Evolutionary conservation across 2,113 vertebrate species (phyloP).

Genomic region (Syrmaticus mikado): DNA sequence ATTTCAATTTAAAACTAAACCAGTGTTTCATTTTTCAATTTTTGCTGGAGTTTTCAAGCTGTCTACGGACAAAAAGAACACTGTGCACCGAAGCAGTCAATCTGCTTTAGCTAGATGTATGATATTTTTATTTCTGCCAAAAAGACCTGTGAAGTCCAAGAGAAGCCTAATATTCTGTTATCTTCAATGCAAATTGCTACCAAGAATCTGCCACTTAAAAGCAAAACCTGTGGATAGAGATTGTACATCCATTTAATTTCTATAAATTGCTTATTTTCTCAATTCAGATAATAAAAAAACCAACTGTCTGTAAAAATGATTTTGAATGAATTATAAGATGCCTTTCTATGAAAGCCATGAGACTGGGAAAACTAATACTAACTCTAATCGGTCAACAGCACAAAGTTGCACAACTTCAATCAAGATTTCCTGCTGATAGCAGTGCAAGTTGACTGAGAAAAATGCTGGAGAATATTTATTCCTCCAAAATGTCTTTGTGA

Average conservation of each 20-base stretch:
- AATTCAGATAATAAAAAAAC: constrained; percentile 18
- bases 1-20: constrained; percentile 73
- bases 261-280: constrained; percentile 30
- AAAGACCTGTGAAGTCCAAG: constrained; percentile 50
- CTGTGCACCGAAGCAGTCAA: constrained; percentile 65
- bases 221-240: constrained; percentile 41
- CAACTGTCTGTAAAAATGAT: constrained; percentile 14
- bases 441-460: background rate
- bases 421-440: background rate
- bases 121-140: constrained; percentile 61
- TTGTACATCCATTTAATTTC: constrained; percentile 24
- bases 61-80: constrained; percentile 66
- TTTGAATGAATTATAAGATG: constrained; percentile 43
- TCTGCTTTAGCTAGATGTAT: constrained; percentile 56
- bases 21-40: constrained; percentile 65
- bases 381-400: background rate
- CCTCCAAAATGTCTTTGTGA: background rate
- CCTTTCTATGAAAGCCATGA: constrained; percentile 20
- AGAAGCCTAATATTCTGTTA: constrained; percentile 38
- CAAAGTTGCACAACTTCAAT: background rate
- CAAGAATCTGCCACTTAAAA: constrained; percentile 42
- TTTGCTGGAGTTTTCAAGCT: constrained; percentile 64
- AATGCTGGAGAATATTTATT: background rate
- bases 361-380: background rate
- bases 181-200: constrained; percentile 59